phyloP scores from a whole-genome alignment of 2,888 invertebrate species.

The Tenthredo amoena region DNA sequence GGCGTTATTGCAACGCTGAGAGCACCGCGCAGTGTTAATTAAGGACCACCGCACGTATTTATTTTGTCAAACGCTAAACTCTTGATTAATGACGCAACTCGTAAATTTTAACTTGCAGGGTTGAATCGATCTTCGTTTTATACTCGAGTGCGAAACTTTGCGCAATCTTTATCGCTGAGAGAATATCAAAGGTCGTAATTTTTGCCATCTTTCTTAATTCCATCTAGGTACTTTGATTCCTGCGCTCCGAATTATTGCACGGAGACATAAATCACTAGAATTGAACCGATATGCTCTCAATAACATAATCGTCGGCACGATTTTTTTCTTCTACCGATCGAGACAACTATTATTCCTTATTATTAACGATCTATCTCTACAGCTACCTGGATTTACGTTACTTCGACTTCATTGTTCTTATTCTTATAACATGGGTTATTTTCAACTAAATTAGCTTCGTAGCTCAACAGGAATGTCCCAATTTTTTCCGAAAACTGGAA shows the following conservation, averaged over 20 bases:
- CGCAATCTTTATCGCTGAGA: conserved; percentile 6
- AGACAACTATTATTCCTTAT: background rate
- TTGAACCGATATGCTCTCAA: background rate
- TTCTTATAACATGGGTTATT: background rate
- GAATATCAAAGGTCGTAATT: background rate
- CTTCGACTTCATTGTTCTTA: background rate
- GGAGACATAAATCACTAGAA: background rate
- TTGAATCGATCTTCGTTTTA: conserved; percentile 1
- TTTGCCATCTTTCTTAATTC: background rate
- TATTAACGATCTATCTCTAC: background rate
- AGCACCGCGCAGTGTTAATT: conserved; percentile 58
- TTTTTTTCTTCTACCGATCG: background rate
- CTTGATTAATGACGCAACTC: conserved; percentile 59
- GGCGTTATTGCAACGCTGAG: conserved; percentile 26
- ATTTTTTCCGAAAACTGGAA: background rate
- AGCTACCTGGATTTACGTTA: background rate
- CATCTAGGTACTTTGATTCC: background rate
- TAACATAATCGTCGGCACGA: too few relatives aligned
- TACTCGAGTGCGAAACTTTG: background rate
- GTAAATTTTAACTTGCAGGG: conserved; percentile 58
- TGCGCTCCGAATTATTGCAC: background rate
- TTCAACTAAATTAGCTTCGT: background rate
- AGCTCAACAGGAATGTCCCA: background rate
- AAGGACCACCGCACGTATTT: conserved; percentile 59
- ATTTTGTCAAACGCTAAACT: conserved; percentile 63